Evolutionary conservation across 2,797 vertebrate species (phyloP), one percentile per base, ranked within the genome.

Genomic region (Tiaroga cobitis): DNA sequence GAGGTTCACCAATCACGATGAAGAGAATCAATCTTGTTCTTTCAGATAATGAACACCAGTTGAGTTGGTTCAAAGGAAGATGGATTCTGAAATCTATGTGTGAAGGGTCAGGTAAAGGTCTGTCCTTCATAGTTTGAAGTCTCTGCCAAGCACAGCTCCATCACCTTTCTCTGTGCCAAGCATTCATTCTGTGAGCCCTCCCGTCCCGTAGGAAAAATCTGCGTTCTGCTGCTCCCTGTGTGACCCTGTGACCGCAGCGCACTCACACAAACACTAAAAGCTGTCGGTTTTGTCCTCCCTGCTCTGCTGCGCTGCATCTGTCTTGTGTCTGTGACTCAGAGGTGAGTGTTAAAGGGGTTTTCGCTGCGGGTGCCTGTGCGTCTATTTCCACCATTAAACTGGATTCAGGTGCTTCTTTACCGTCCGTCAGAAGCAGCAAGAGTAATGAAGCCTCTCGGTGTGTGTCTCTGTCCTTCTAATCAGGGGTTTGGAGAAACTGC

Each of bases 321-420:
- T 90, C 91, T 93, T 93, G 89, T 93, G 83, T 91, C 93, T 90
- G 89, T 96, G 89, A 92, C 94, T 96, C 94, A 94, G 88, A 92
- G 91, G 87, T 93, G 94, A 95, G 90, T 89, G 90, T 77, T 92
- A 94, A 96, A 95, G 91, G 88, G 92, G 86, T 91, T 88, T 63
- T 93, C 93, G 90, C 95, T 83, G 68, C 51, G 81, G 94, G 92
- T 93, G 90, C 93, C 92, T 80, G 87, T 91, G 94, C 92, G 90
- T 95, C 93, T 88, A 92, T 93, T 95, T 95, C 86, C 92, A 95
- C 93, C 92, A 92, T 94, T 95, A 94, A 95, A 96, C 91, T 90
- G 78, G 92, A 95, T 94, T 97, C 96, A 96, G 96, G 93, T 96
- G 95, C 93, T 93, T 93, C 94, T 91, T 92, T 67, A 26, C 19